A percentile compares a stretch with the other conserved stretches of the same genome.
Conservation (phyloP, 1,140 invertebrate species). For the Vollenhovia emeryi region DNA sequence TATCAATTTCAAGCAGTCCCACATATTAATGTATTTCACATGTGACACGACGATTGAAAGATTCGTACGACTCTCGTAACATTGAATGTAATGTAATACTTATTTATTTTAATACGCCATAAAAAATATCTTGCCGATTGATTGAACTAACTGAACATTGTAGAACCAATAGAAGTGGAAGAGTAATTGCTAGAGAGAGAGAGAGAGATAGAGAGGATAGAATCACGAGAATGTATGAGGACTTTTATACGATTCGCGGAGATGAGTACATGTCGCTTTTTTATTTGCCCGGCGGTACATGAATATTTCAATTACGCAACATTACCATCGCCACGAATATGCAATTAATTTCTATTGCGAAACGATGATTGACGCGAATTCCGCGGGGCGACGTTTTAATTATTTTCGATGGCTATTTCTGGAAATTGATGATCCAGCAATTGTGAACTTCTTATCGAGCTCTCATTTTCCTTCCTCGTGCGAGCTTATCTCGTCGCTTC, state of each 20-base stretch:
- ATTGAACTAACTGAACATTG: not conserved
- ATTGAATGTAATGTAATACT: not conserved
- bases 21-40: not conserved
- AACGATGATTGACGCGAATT: conserved; percentile 42
- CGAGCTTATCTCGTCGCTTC: conserved; percentile 15
- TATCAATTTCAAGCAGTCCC: not conserved
- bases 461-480: conserved; percentile 1
- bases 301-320: conserved; percentile 35
- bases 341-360: conserved; percentile 35
- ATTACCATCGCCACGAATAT: conserved; percentile 37
- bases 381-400: conserved; percentile 30
- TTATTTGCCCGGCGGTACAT: not conserved
- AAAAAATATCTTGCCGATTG: not conserved
- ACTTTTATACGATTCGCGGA: not conserved
- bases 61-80: not conserved
- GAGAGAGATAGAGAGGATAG: not conserved
- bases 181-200: not conserved
- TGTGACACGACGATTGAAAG: not conserved
- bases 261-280: not conserved
- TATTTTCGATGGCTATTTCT: conserved; percentile 21
- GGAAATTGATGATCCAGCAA: conserved; percentile 21
- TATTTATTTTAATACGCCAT: not conserved
- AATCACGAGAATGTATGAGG: not conserved
- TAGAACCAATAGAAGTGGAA: not conserved
- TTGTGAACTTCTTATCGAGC: not conserved